Base-by-base conservation (phyloP, 1,140 invertebrate species). In the Temnothorax longispinosus region DNA sequence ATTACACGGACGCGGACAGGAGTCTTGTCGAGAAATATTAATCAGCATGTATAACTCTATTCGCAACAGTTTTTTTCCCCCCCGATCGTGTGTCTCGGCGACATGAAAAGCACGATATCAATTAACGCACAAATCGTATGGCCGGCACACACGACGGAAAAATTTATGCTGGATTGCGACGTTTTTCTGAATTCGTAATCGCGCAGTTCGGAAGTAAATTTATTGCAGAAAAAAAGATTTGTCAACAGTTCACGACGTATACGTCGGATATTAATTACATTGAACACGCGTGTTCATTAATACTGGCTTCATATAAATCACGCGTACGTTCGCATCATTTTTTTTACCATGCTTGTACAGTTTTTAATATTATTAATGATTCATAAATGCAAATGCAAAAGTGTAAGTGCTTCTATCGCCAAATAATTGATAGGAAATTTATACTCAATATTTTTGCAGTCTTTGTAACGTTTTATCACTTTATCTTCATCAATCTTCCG, bases 291-390 rank as follows among this genome's bases (percentile, higher is more conserved):
- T 41, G 18, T 38, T 58, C n/a, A 10, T 74, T 44, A 84, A 84
- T 35, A 52, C 6, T 47, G 32, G 13, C 32, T 11, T 38, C 52
- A 15, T 35, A 58, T 60, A 35, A 74, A 82, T 82, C n/a, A 47
- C 47, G 11, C 0, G 13, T 21, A 35, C 10, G n/a, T 35, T 74
- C 3, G 4, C 41, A n/a, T 58, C 5, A 62, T 56, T 84, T 74
- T 84, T 54, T 18, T 50, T 60, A 7, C 0, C 7, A 15, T 3
- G 11, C 10, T 35, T 18, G n/a, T 3, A 41, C 2, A 67, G 3
- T 21, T 47, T 69, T 41, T n/a, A 8, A 41, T 32, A 41, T 50
- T 50, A 74, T 75, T 84, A 54, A 84, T 50, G 58, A 74, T 35
- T 58, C 50, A 58, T 60, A 56, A 44, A 15, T 71, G 21, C 54